Conservation (phyloP, 2,888 invertebrate species). For the Congeria kusceri region DNA sequence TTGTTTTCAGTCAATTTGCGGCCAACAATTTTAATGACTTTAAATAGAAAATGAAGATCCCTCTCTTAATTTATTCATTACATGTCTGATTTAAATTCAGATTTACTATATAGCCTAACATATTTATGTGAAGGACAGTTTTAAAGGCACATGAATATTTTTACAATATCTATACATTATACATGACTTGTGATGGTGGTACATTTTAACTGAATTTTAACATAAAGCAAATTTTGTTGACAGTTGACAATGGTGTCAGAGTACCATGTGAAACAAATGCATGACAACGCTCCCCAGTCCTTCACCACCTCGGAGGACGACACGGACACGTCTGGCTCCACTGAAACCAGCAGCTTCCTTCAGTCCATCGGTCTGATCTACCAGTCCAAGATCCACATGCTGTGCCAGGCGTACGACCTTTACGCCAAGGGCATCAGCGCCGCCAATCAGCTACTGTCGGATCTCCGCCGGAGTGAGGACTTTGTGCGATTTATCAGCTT, state of each 20-base stretch:
- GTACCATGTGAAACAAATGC: slow-evolving; percentile 82
- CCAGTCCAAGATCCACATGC: slow-evolving; percentile 75
- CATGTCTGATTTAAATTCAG: too few species aligned
- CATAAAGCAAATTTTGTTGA: too few species aligned
- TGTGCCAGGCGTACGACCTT: slow-evolving; percentile 81
- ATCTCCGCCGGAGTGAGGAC: slow-evolving; percentile 73
- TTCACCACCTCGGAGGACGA: slow-evolving; percentile 71
- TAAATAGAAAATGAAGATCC: too few species aligned
- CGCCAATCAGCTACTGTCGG: slow-evolving; percentile 74
- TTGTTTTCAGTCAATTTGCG: too few species aligned
- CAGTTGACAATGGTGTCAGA: slow-evolving; percentile 81
- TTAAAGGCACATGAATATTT: too few species aligned
- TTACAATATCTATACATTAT: too few species aligned
- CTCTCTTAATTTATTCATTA: too few species aligned
- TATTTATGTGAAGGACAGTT: too few species aligned
- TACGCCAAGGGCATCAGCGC: slow-evolving; percentile 81
- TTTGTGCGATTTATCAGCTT: slow-evolving; percentile 79
- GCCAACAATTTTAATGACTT: too few species aligned
- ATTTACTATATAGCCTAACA: too few species aligned
- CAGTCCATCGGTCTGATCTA: slow-evolving; percentile 79
- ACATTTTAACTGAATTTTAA: too few species aligned
- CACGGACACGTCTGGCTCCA: slow-evolving; percentile 71
- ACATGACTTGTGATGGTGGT: too few species aligned
- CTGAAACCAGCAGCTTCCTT: slow-evolving; percentile 72
- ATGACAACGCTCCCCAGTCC: slow-evolving; percentile 77